Percentiles rank a stretch among this genome's conserved stretches.
Evolutionary conservation across 2,113 vertebrate species (phyloP).

Genomic region (Ovis aries): ARS-UI_Ramb_v3.0 NC_056061.1:36816501-36817000

Average conservation of each 20-base stretch:
- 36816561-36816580: slow-evolving; percentile 85
- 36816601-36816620: slow-evolving; percentile 79
- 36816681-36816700: slow-evolving; percentile 82
- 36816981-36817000: slow-evolving; percentile 10
- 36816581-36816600: slow-evolving; percentile 85
- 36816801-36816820: slow-evolving; percentile 68
- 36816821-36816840: slow-evolving; percentile 71
- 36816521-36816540: slow-evolving; percentile 76
- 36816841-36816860: slow-evolving; percentile 77
- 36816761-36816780: slow-evolving; percentile 76
- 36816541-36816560: slow-evolving; percentile 84
- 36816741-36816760: slow-evolving; percentile 82
- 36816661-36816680: slow-evolving; percentile 89
- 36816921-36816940: slow-evolving; percentile 28
- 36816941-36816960: slow-evolving; percentile 40
- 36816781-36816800: slow-evolving; percentile 76
- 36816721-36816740: slow-evolving; percentile 77
- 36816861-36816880: slow-evolving; percentile 68
- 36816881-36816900: slow-evolving; percentile 66
- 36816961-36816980: slow-evolving; percentile 52
- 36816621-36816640: slow-evolving; percentile 87
- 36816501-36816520: slow-evolving; percentile 73
- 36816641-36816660: slow-evolving; percentile 87
- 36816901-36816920: slow-evolving; percentile 73
- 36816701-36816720: slow-evolving; percentile 79